Evolutionary conservation across 2,797 vertebrate species (phyloP).

Genomic region (Myotis vivesi): DNA sequence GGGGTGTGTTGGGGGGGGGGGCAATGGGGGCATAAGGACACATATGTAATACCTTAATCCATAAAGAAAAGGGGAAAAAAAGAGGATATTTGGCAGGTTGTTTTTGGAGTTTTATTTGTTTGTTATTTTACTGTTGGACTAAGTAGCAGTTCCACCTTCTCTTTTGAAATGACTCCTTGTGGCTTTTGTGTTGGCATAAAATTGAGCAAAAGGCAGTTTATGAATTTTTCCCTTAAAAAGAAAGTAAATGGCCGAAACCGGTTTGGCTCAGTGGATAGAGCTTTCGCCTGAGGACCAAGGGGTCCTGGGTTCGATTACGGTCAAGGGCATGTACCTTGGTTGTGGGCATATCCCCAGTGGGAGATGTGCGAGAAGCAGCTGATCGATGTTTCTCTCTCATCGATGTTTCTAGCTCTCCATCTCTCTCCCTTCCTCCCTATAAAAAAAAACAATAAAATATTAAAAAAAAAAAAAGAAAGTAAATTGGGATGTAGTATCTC

Average conservation of each 20-base stretch:
- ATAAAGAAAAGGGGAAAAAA: not conserved
- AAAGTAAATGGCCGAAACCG: not conserved
- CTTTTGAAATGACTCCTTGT: not conserved
- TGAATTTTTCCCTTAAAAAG: slow-evolving; percentile 12
- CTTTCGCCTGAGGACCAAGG: too few relatives aligned
- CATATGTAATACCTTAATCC: too few relatives aligned
- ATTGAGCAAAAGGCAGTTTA: slow-evolving; percentile 19
- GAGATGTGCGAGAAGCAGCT: too few relatives aligned
- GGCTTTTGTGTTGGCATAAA: slow-evolving; percentile 1
- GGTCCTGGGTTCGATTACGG: too few relatives aligned
- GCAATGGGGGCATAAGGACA: too few relatives aligned
- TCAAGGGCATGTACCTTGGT: too few relatives aligned
- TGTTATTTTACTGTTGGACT: not conserved
- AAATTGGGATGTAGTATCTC: not conserved
- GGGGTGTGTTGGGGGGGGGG: accelerated
- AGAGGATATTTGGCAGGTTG: not conserved
- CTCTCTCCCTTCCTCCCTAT: too few relatives aligned
- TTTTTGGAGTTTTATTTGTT: not conserved
- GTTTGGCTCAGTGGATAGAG: too few relatives aligned
- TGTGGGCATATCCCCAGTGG: too few relatives aligned
- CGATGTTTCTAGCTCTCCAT: too few relatives aligned
- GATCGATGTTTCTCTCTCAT: too few relatives aligned
- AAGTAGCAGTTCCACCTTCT: not conserved
- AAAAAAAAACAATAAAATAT: too few relatives aligned
- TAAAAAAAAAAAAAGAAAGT: not conserved